These are phyloP conservation scores for Poicephalus meyeri DNA, from an alignment of 2,113 vertebrate genomes.

Conservation along the genomic window DNA sequence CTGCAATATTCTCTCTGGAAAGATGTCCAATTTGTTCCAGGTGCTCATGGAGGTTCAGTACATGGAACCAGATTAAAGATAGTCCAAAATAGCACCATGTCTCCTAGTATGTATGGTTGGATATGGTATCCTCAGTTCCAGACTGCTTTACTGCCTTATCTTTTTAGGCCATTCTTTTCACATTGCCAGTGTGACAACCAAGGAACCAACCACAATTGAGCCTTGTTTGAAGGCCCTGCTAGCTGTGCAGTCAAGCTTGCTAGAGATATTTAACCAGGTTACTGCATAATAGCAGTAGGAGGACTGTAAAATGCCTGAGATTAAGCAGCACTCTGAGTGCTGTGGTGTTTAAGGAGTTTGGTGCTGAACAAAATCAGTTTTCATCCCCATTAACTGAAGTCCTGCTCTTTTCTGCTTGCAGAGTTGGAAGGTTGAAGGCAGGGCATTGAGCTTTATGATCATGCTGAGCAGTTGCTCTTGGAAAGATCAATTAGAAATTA, in stretches of 20 bases:
- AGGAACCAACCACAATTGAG: neutral
- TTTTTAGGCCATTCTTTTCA: neutral
- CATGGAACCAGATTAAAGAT: neutral
- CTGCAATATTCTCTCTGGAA: neutral
- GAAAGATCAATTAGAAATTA: conserved; percentile 4
- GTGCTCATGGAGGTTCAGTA: neutral
- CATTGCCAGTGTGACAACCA: neutral
- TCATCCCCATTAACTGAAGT: neutral
- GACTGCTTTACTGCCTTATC: neutral
- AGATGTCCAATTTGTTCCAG: neutral
- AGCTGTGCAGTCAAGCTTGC: neutral
- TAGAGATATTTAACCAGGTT: neutral
- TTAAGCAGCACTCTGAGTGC: neutral
- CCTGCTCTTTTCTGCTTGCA: neutral
- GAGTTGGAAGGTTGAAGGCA: neutral
- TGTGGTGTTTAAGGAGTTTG: neutral
- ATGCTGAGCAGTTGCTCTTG: neutral
- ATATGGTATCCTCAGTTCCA: neutral
- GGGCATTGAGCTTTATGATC: neutral
- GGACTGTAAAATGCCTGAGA: neutral
- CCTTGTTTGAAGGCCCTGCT: neutral
- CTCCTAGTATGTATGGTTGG: neutral
- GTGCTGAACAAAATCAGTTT: neutral
- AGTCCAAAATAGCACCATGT: neutral
- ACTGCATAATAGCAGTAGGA: neutral